Evolutionary conservation across 2,888 invertebrate species (phyloP).

Genomic region (Stenolophus ochropezus): DNA sequence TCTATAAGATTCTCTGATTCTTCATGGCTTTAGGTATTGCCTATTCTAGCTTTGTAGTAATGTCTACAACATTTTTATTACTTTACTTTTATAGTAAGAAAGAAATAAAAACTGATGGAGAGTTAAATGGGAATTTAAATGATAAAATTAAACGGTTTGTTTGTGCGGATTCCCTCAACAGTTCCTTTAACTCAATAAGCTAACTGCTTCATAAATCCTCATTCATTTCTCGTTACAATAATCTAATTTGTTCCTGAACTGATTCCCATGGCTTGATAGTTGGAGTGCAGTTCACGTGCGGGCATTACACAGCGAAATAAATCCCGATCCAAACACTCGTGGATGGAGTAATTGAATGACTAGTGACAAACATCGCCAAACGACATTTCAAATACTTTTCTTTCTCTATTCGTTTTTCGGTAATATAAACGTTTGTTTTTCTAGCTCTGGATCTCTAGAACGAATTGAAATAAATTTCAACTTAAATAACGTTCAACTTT

Average conservation of each 20-base stretch:
- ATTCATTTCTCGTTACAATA: slow-evolving; percentile 40
- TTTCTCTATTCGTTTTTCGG: too few relatives aligned
- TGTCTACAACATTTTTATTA: too few relatives aligned
- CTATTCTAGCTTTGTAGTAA: too few relatives aligned
- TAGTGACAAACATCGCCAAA: not conserved
- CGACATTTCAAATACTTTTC: not conserved
- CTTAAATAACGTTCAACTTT: too few relatives aligned
- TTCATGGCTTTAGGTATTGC: too few relatives aligned
- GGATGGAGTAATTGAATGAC: not conserved
- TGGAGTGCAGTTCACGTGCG: slow-evolving; percentile 11
- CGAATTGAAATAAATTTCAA: too few relatives aligned
- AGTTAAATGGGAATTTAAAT: too few relatives aligned
- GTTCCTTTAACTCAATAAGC: slow-evolving; percentile 34
- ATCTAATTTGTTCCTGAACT: slow-evolving; percentile 32
- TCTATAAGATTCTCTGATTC: too few relatives aligned
- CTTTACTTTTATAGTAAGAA: too few relatives aligned
- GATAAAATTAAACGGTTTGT: too few relatives aligned
- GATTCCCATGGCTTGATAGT: slow-evolving; percentile 8
- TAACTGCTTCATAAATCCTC: slow-evolving; percentile 40
- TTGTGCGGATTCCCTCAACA: not conserved
- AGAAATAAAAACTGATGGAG: too few relatives aligned
- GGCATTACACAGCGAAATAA: slow-evolving; percentile 44
- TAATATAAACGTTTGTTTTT: not conserved
- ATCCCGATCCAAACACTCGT: slow-evolving; percentile 8
- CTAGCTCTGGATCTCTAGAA: too few relatives aligned